phyloP scores from a whole-genome alignment of 2,113 vertebrate species.

The Lepidothrix coronata region DNA sequence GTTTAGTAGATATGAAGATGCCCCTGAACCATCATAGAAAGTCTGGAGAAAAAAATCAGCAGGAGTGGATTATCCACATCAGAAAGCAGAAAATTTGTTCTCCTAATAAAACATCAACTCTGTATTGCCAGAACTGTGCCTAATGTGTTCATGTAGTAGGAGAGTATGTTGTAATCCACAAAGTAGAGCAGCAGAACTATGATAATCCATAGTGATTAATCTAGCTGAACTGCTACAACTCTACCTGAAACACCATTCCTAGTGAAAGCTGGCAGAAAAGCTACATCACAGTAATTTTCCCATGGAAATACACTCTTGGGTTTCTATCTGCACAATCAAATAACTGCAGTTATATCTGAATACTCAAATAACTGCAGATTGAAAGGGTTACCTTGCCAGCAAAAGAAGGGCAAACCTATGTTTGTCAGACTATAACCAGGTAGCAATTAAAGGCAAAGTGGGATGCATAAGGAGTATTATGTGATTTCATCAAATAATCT shows the following conservation, averaged over 20 bases:
- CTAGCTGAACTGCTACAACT: fast-evolving
- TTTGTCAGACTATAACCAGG: neutral
- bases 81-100: neutral
- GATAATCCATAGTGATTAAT: neutral
- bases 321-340: neutral
- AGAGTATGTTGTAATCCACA: neutral
- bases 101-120: neutral
- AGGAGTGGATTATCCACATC: neutral
- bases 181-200: neutral
- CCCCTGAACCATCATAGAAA: neutral
- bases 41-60: neutral
- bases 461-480: neutral
- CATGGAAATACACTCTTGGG: neutral
- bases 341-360: neutral
- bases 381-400: neutral
- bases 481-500: neutral
- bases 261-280: neutral
- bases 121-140: neutral
- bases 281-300: neutral
- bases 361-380: neutral
- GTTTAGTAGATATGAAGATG: neutral
- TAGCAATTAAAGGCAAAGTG: neutral
- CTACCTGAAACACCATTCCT: neutral
- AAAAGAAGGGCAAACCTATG: neutral
- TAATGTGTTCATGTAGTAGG: neutral